Conservation (phyloP, 1,140 invertebrate species). For the Trachelipus rathkii region DNA sequence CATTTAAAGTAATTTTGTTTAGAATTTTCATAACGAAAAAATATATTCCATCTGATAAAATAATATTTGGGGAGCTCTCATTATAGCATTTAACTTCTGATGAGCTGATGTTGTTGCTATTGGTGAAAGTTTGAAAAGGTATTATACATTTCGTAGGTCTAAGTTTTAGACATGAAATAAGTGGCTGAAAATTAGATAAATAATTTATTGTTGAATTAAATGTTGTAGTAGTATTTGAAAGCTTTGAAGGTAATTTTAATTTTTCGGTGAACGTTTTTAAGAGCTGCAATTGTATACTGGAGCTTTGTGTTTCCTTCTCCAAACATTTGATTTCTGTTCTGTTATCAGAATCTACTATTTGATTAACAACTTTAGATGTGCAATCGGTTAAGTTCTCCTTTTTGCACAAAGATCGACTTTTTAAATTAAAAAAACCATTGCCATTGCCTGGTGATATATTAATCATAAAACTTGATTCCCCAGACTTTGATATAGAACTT, state of each 20-base stretch:
- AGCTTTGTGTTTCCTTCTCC: not conserved
- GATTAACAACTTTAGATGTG: too few species aligned
- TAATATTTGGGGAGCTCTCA: not conserved
- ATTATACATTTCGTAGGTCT: too few species aligned
- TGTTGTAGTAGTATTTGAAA: not conserved
- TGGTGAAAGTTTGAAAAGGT: too few species aligned
- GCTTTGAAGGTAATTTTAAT: not conserved
- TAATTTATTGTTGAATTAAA: too few species aligned
- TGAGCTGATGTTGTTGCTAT: too few species aligned
- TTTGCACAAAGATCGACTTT: not conserved
- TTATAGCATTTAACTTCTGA: too few species aligned
- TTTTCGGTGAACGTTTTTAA: not conserved
- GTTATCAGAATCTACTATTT: too few species aligned
- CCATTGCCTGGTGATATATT: not conserved
- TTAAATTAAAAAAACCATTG: not conserved
- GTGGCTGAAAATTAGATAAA: too few species aligned
- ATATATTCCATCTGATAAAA: conserved; percentile 5
- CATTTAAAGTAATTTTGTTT: not conserved
- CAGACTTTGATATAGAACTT: not conserved
- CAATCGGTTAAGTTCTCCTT: too few species aligned
- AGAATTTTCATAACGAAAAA: not conserved
- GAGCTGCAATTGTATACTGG: not conserved
- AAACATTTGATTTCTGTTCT: too few species aligned
- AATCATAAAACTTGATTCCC: not conserved
- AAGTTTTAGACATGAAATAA: too few species aligned